Evolutionary conservation across 2,113 vertebrate genomes (phyloP).

Genomic region (Dasyurus viverrinus): DNA sequence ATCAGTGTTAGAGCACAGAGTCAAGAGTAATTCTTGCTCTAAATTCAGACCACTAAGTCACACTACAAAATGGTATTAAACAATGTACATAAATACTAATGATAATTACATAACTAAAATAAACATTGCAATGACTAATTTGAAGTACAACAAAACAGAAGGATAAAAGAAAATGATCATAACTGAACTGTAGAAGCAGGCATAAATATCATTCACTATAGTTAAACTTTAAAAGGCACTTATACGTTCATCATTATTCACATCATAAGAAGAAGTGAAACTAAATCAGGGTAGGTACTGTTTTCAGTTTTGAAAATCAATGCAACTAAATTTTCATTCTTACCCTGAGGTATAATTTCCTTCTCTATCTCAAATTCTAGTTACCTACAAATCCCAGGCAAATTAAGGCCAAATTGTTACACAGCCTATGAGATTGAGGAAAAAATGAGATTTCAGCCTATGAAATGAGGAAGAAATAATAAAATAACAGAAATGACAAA

Average conservation of each 20-base stretch:
- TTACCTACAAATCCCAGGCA: neutral
- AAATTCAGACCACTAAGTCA: neutral
- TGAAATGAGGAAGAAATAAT: neutral
- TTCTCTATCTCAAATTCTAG: neutral
- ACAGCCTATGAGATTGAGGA: too few species aligned
- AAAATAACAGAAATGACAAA: neutral
- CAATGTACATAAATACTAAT: neutral
- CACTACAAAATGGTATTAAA: neutral
- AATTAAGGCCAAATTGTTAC: neutral
- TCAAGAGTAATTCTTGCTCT: neutral
- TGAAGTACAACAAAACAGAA: neutral
- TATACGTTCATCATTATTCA: neutral
- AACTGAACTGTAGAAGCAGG: neutral
- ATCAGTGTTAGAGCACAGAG: neutral
- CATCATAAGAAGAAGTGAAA: neutral
- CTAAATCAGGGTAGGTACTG: neutral
- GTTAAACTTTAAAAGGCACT: neutral
- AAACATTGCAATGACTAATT: rapidly evolving
- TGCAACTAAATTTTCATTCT: neutral
- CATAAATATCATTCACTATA: rapidly evolving
- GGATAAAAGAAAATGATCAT: neutral
- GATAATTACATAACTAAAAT: neutral
- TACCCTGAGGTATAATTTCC: neutral
- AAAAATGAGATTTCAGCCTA: neutral
- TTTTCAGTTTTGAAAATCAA: neutral